A percentile compares a stretch with the other conserved stretches of the same genome.
phyloP scores from a whole-genome alignment of 2,888 invertebrate species.

The Acanthopleura granulata region DNA sequence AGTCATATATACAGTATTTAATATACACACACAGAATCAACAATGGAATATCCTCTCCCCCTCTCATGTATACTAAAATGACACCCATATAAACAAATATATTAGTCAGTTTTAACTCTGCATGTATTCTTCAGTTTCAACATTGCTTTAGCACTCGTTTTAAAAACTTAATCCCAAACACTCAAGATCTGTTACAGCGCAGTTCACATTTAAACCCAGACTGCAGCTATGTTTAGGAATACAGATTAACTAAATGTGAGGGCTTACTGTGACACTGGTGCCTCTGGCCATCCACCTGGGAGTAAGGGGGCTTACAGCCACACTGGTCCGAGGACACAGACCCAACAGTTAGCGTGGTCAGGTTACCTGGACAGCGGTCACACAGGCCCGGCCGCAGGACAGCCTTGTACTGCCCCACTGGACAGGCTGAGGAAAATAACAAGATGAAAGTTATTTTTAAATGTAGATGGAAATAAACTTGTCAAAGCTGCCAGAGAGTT shows the following conservation, averaged over 20 bases:
- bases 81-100: too few relatives aligned
- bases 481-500: neutral
- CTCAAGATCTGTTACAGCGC: too few relatives aligned
- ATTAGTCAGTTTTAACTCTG: too few relatives aligned
- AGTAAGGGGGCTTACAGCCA: constrained; percentile 31
- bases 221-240: too few relatives aligned
- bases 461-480: neutral
- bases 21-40: too few relatives aligned
- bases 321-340: constrained; percentile 32
- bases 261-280: constrained; percentile 24
- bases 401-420: constrained; percentile 40
- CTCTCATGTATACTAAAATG: too few relatives aligned
- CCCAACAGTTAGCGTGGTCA: constrained; percentile 36
- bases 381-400: constrained; percentile 34
- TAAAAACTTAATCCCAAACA: too few relatives aligned
- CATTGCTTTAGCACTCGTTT: too few relatives aligned
- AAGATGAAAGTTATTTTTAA: neutral
- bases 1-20: too few relatives aligned
- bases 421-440: constrained; percentile 31
- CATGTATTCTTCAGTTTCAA: too few relatives aligned
- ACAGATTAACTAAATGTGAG: neutral
- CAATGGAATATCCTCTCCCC: too few relatives aligned
- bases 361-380: constrained; percentile 40
- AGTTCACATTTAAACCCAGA: too few relatives aligned
- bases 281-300: constrained; percentile 21